phyloP scores from a whole-genome alignment of 2,113 vertebrate genomes.

The Ctenomys sociabilis region DNA sequence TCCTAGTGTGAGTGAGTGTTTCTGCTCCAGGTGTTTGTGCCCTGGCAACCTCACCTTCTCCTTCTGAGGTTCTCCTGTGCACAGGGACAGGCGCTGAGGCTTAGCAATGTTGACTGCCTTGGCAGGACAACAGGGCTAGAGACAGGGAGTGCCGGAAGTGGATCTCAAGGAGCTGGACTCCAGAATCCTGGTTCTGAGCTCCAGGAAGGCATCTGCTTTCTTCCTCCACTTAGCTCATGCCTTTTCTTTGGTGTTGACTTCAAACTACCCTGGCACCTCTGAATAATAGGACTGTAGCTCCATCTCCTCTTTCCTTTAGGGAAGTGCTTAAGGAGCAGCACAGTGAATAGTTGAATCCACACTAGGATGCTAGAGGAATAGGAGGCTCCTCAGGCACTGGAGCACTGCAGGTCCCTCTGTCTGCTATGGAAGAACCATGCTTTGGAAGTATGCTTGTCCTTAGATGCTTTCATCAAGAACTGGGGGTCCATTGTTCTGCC shows the following conservation, averaged over 20 bases:
- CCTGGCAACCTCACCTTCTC: too few relatives aligned
- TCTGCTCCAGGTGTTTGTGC: accelerated
- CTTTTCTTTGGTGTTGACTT: not conserved
- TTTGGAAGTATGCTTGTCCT: not conserved
- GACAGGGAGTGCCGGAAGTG: not conserved
- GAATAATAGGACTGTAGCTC: too few relatives aligned
- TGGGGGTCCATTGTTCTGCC: not conserved
- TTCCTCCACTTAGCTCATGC: not conserved
- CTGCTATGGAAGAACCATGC: not conserved
- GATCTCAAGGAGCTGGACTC: not conserved
- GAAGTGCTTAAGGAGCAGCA: not conserved
- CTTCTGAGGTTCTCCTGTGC: not conserved
- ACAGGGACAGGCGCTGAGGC: not conserved
- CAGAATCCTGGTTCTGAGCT: not conserved
- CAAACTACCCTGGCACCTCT: not conserved
- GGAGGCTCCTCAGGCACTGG: not conserved
- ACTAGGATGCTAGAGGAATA: not conserved
- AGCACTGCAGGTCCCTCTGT: not conserved
- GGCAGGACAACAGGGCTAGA: not conserved
- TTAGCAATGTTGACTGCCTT: not conserved
- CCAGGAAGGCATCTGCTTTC: not conserved
- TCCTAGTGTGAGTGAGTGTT: accelerated
- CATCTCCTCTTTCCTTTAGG: too few relatives aligned
- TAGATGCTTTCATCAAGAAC: not conserved
- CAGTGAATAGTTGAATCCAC: not conserved